Evolutionary conservation across 2,888 invertebrate genomes (phyloP).

Genomic region (Cheilosia urbana): DNA sequence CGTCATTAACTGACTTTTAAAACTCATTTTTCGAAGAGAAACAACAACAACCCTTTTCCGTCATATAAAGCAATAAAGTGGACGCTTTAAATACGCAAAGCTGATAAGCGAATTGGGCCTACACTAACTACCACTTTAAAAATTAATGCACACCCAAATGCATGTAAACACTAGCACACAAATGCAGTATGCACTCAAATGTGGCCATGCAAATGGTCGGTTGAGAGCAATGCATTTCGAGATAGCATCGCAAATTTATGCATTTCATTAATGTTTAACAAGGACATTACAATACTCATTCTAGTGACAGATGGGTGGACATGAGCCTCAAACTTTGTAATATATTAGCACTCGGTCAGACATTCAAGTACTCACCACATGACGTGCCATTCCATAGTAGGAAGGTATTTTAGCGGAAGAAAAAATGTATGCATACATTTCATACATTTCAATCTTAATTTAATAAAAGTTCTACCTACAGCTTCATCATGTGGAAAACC

Average conservation of each 20-base stretch:
- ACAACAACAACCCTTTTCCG: neutral
- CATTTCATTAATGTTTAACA: conserved; percentile 76
- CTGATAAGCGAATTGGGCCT: conserved; percentile 61
- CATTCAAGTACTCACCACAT: conserved; percentile 59
- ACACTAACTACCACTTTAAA: conserved; percentile 59
- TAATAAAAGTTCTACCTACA: conserved; percentile 32
- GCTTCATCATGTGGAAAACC: conserved; percentile 60
- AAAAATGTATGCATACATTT: conserved; percentile 28
- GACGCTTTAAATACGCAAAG: conserved; percentile 50
- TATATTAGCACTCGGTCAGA: conserved; percentile 68
- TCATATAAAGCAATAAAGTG: conserved; percentile 38
- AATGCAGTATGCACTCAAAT: conserved; percentile 57
- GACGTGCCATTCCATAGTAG: conserved; percentile 29
- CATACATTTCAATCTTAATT: conserved; percentile 47
- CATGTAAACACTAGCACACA: conserved; percentile 56
- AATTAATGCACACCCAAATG: conserved; percentile 62
- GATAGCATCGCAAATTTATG: conserved; percentile 75
- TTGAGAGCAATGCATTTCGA: conserved; percentile 67
- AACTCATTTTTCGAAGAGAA: neutral
- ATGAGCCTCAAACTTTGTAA: conserved; percentile 66
- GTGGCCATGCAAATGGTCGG: conserved; percentile 58
- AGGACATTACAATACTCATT: conserved; percentile 72
- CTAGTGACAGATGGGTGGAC: conserved; percentile 75
- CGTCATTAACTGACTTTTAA: neutral
- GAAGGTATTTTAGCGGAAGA: conserved; percentile 5